Evolutionary conservation across 2,888 invertebrate genomes (phyloP), one percentile per base, ranked within the genome.

Genomic region (Lasioglossum marginatum): DNA sequence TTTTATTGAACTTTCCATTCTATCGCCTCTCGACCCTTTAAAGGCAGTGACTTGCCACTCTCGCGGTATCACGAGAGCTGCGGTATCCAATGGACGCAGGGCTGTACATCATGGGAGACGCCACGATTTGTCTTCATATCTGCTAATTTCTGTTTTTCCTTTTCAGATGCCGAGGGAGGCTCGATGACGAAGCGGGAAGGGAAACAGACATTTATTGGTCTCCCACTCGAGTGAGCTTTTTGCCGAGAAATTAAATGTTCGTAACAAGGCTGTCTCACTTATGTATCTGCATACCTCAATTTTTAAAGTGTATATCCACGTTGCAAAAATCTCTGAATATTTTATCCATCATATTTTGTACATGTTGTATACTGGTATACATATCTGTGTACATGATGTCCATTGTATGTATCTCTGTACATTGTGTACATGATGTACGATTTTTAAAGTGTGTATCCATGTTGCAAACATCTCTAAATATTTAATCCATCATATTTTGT

Each of bases 41-140:
- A 83, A 87, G 77, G 75, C 77, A 81, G 77, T 83, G 87, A 87
- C 85, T 88, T 40, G 85, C 85, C 57, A 60, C 79, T 73, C 57
- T 77, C 80, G 63, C 68, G 73, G 66, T 43, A 73, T n/a, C n/a
- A n/a, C 81, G 40, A 71, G 75, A 82, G 60, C 73, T 52, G 3
- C 5, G 60, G 57, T 71, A 40, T 16, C 52, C 31, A 19, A 10
- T n/a, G 43, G 16, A 27, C 43, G 75, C 74, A 85, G 85, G 79
- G 83, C 63, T 71, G 78, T 76, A 76, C 31, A 43, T 63, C 31
- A 75, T 10, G 34, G 48, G 34, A 16, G 31, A 60, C 48, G 31
- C 71, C 14, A 68, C 83, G 73, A 77, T 84, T 77, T 79, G 78
- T 85, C 85, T 85, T 83, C 84, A 57, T 79, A 75, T 66, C 78